Percentiles rank a stretch among this genome's conserved stretches.
These are phyloP conservation scores for Anguilla megastoma DNA, from an alignment of 2,797 vertebrate genomes.

Conservation along the genomic window DNA sequence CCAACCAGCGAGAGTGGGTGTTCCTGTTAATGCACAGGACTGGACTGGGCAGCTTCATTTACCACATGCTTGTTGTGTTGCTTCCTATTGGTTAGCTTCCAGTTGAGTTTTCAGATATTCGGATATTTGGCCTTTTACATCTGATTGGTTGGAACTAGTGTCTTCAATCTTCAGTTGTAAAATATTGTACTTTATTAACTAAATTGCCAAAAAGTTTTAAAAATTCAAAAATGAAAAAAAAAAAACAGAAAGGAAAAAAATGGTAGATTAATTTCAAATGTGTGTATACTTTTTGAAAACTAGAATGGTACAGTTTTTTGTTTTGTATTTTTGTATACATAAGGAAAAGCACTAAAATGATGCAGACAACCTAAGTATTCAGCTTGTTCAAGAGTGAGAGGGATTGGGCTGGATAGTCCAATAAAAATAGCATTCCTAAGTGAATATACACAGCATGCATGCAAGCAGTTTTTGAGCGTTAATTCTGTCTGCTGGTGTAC, in stretches of 20 bases:
- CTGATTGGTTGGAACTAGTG: conserved; percentile 67
- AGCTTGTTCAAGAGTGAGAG: conserved; percentile 45
- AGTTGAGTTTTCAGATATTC: conserved; percentile 72
- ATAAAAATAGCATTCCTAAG: conserved; percentile 47
- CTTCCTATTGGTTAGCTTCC: conserved; percentile 86
- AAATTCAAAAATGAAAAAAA: conserved; percentile 62
- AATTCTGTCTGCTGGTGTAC: conserved; percentile 61
- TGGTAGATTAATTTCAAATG: conserved; percentile 63
- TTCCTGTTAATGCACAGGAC: conserved; percentile 82
- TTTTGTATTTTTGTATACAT: conserved; percentile 85
- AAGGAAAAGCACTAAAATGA: conserved; percentile 65
- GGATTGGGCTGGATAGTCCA: conserved; percentile 38
- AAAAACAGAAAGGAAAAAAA: conserved; percentile 60
- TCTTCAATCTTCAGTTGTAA: conserved; percentile 72
- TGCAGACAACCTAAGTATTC: conserved; percentile 50
- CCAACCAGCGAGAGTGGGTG: conserved; percentile 81
- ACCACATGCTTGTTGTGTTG: conserved; percentile 84
- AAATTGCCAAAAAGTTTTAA: conserved; percentile 79
- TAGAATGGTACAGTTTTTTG: conserved; percentile 59
- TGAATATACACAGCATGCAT: conserved; percentile 67
- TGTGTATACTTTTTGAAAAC: conserved; percentile 72
- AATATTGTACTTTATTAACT: conserved; percentile 83
- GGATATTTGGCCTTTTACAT: conserved; percentile 76
- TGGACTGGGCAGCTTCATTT: conserved; percentile 58
- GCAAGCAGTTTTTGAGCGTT: conserved; percentile 58